Evolutionary conservation across 1,140 invertebrate species (phyloP).

Genomic region (Brachionus sp.): DNA sequence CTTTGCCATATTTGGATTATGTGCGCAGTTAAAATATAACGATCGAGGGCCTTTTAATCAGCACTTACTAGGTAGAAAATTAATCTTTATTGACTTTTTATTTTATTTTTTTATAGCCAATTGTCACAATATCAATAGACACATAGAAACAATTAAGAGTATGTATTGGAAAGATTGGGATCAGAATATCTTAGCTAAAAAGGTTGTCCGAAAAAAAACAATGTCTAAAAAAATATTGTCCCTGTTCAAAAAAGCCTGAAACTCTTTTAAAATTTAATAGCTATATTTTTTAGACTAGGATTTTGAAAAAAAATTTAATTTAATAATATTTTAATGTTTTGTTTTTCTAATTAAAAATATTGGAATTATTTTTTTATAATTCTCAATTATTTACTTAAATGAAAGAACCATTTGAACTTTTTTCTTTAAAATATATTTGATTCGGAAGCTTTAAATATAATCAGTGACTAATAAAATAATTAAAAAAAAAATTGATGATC

Average conservation of each 20-base stretch:
- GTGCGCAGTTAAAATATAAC: conserved; percentile 26
- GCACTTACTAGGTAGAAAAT: conserved; percentile 7
- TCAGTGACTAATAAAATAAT: no score
- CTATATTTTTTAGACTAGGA: no score
- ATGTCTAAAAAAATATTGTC: not conserved
- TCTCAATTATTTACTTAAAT: not conserved
- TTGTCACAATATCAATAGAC: not conserved
- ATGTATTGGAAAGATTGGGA: conserved; percentile 42
- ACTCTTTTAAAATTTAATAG: no score
- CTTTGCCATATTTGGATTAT: conserved; percentile 34
- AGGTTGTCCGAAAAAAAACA: not conserved
- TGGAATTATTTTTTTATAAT: not conserved
- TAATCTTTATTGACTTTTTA: not conserved
- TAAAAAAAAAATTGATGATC: no score
- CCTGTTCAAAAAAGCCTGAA: not conserved
- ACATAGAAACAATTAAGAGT: conserved; percentile 30
- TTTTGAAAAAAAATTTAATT: no score
- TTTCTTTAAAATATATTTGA: no score
- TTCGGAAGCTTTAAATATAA: no score
- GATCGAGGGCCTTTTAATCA: conserved; percentile 28
- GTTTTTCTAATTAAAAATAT: no score
- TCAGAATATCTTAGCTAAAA: conserved; percentile 16
- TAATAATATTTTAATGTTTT: no score
- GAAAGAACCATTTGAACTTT: no score
- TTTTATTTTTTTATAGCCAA: conserved; percentile 2